Evolutionary conservation across 2,113 vertebrate species (phyloP), one percentile per base, ranked within the genome.

Genomic region (Puntigrus tetrazona): DNA sequence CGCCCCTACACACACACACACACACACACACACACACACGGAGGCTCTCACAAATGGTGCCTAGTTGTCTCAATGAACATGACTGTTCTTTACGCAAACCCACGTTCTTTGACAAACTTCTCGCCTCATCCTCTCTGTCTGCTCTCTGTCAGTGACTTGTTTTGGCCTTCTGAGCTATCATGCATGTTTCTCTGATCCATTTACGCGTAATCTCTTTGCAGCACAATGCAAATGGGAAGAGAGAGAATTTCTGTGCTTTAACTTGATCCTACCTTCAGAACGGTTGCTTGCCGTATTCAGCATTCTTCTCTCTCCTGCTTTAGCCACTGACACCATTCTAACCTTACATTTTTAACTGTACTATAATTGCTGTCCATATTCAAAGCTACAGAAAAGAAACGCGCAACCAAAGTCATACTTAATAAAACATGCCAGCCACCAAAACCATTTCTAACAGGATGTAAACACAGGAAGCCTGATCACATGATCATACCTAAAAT

Each of bases 1-100:
- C 61, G 81, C 34, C 70, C 69, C 31, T 38, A 29, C 63, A 25
- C 27, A 29, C 70, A 52, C 18, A 55, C n/a, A n/a, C n/a, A n/a
- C n/a, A n/a, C n/a, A n/a, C n/a, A n/a, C 50, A 55, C 16, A 50
- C n/a, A n/a, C n/a, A 1, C 43, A 84, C 22, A 50, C n/a, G n/a
- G n/a, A n/a, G n/a, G n/a, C n/a, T n/a, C 14, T n/a, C 34, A 78
- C 14, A n/a, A 29, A 72, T 74, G 75, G 34, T 47, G 25, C 20
- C 78, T 55, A 76, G 41, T 78, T 84, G 63, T 79, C 55, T 59
- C 75, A 77, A 82, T 82, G 84, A 86, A 79, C 45, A 85, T 65
- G 69, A 65, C 55, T 80, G 78, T 80, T 61, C 27, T 80, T 80
- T 80, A 69, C 67, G 67, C 59, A 80, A 63, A 29, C 72, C 55